Conservation (phyloP, 2,797 vertebrate genomes). For the Malurus splendens region DNA sequence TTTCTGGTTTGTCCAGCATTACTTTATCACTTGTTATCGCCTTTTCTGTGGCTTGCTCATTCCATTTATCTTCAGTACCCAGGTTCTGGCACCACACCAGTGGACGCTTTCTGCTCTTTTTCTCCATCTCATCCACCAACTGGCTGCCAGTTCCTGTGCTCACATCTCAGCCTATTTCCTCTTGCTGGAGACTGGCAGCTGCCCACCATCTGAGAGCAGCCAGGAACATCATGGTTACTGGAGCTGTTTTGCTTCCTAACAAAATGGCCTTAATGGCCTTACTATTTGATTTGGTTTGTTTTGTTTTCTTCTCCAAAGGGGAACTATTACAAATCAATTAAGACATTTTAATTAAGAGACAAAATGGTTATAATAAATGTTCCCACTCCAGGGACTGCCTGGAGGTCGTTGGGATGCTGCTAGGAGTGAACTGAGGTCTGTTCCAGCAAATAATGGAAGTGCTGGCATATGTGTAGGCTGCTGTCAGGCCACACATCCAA, state of each 20-base stretch:
- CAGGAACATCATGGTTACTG: conserved; percentile 13
- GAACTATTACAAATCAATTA: conserved; percentile 55
- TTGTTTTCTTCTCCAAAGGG: background rate
- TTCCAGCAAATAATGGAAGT: conserved; percentile 16
- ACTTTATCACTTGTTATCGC: background rate
- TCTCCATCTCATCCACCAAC: background rate
- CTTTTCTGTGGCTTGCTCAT: background rate
- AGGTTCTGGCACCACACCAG: background rate
- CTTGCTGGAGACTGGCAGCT: conserved; percentile 26
- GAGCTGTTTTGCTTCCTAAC: background rate
- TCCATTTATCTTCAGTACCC: background rate
- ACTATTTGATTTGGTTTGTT: conserved; percentile 49
- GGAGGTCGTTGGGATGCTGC: background rate
- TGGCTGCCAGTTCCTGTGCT: background rate
- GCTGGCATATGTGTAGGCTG: conserved; percentile 2
- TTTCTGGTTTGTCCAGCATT: background rate
- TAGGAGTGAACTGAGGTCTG: background rate
- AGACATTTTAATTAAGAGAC: conserved; percentile 44
- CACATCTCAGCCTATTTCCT: conserved; percentile 9
- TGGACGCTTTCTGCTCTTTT: background rate
- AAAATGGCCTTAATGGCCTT: conserved; percentile 45
- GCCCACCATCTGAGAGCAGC: background rate
- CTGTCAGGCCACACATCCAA: background rate
- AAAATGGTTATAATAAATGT: conserved; percentile 18
- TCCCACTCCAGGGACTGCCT: background rate